Evolutionary conservation across 2,797 vertebrate genomes (phyloP).

Genomic region (Buphagus erythrorhynchus): DNA sequence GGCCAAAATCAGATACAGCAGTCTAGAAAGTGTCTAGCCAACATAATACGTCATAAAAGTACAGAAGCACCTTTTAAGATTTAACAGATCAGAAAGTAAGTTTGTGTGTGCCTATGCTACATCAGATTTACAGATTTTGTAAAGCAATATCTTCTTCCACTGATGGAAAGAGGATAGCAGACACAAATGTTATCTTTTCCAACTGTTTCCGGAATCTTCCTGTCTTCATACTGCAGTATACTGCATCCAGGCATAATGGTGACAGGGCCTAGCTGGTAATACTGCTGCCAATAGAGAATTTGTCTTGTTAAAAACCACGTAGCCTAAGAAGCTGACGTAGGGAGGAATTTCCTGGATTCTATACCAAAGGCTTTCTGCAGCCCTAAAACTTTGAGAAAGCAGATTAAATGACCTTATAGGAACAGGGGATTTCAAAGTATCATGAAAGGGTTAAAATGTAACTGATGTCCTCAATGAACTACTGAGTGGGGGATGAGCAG

Average conservation of each 20-base stretch:
- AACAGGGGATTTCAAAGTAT: not conserved
- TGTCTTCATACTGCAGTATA: not conserved
- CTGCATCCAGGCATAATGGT: not conserved
- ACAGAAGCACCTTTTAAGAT: not conserved
- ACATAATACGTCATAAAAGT: not conserved
- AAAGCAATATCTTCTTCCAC: not conserved
- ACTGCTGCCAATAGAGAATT: not conserved
- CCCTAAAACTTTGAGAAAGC: not conserved
- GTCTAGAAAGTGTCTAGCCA: not conserved
- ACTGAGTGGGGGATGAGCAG: not conserved
- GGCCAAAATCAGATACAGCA: not conserved
- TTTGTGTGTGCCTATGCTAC: not conserved
- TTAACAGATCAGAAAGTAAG: not conserved
- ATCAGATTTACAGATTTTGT: not conserved
- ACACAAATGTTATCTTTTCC: not conserved
- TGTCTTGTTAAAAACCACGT: not conserved
- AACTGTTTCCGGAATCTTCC: not conserved
- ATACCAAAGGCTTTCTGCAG: not conserved
- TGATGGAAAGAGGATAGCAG: not conserved
- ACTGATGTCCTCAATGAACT: not conserved
- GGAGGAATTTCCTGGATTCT: not conserved
- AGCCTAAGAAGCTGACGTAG: not conserved
- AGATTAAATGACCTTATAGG: not conserved
- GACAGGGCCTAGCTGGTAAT: not conserved
- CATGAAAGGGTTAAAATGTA: constrained; percentile 43